phyloP scores from a whole-genome alignment of 1,140 invertebrate genomes.

The Drosophila kepulauana region DNA sequence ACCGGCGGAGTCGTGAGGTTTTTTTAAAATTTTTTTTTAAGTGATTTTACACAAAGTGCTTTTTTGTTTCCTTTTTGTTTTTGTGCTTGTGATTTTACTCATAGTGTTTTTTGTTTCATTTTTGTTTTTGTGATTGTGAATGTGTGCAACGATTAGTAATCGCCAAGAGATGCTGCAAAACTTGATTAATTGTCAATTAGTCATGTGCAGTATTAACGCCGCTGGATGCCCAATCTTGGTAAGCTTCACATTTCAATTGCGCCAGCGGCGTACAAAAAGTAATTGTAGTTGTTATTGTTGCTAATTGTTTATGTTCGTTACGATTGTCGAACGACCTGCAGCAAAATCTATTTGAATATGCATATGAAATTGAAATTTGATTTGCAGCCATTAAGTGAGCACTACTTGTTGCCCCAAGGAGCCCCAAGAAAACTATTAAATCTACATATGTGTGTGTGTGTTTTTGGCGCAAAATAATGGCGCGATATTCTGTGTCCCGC shows the following conservation, averaged over 20 bases:
- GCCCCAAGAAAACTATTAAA: not conserved
- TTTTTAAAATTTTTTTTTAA: too few relatives aligned
- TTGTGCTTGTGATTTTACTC: too few relatives aligned
- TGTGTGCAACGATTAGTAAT: conserved; percentile 4
- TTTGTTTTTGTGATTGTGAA: too few relatives aligned
- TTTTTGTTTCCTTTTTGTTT: too few relatives aligned
- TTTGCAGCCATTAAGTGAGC: conserved; percentile 26
- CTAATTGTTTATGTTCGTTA: not conserved
- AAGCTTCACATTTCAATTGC: conserved; percentile 36
- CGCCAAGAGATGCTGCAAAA: conserved; percentile 51
- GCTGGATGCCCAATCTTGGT: conserved; percentile 46
- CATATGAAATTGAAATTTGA: conserved; percentile 31
- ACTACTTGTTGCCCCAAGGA: conserved; percentile 1
- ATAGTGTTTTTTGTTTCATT: too few relatives aligned
- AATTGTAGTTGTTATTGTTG: not conserved
- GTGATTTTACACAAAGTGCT: too few relatives aligned
- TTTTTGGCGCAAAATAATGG: too few relatives aligned
- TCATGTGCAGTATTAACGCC: conserved; percentile 59
- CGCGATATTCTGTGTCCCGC: too few relatives aligned
- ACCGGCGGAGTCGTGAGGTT: too few relatives aligned
- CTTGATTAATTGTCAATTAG: conserved; percentile 78
- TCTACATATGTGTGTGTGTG: too few relatives aligned
- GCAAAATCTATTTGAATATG: conserved; percentile 43
- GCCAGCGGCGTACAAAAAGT: conserved; percentile 27
- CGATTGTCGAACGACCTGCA: conserved; percentile 29